These are phyloP conservation scores for Cyclophora albipunctata DNA, from an alignment of 2,888 invertebrate species.

Conservation along the genomic window DNA sequence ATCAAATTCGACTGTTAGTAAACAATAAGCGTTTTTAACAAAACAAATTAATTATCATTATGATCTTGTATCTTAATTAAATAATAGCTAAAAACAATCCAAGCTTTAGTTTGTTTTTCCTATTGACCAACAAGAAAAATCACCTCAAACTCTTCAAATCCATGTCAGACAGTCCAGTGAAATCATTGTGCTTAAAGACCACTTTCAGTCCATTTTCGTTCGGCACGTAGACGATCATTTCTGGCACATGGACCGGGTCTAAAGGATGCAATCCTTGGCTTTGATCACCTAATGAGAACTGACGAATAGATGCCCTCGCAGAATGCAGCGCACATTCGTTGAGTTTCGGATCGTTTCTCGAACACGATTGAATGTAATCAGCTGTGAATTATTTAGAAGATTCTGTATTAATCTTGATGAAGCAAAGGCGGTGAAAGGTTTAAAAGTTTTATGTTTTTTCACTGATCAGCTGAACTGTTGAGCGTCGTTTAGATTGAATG, in stretches of 20 bases:
- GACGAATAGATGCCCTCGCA: constrained; percentile 39
- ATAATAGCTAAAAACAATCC: no score
- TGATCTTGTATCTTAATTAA: no score
- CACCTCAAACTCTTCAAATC: constrained; percentile 40
- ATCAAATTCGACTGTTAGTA: no score
- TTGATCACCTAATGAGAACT: constrained; percentile 42
- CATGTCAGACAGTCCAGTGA: constrained; percentile 45
- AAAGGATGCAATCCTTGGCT: constrained; percentile 35
- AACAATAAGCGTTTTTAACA: no score
- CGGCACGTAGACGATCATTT: constrained; percentile 46
- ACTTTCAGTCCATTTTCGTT: constrained; percentile 49
- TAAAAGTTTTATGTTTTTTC: no score
- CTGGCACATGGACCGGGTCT: constrained; percentile 44
- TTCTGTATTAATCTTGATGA: background rate
- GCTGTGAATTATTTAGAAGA: constrained; percentile 28
- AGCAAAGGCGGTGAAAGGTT: no score
- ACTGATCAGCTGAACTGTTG: no score
- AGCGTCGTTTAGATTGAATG: no score
- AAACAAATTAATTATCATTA: no score
- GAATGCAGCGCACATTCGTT: constrained; percentile 49
- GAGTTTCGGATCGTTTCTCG: constrained; percentile 48
- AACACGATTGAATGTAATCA: constrained; percentile 41
- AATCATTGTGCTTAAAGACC: constrained; percentile 45
- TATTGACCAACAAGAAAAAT: constrained; percentile 1
- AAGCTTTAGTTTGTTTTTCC: no score